Evolutionary conservation across 2,113 vertebrate genomes (phyloP).

Genomic region (Urocynchramus pylzowi): DNA sequence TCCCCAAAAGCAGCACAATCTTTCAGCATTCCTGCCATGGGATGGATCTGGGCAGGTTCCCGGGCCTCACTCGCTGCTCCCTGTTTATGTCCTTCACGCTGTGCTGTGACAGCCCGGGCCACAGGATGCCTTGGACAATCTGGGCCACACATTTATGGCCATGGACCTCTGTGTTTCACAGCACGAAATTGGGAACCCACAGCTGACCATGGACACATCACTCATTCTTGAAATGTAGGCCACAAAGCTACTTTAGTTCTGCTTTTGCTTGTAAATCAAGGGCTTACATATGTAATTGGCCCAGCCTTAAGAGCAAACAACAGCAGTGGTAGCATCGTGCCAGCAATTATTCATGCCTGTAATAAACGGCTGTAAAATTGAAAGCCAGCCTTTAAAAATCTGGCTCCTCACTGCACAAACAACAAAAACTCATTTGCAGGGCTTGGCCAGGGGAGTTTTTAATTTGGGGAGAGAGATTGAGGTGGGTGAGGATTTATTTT

Average conservation of each 20-base stretch:
- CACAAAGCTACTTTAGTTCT: constrained; percentile 41
- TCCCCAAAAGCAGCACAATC: not conserved
- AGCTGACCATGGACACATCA: not conserved
- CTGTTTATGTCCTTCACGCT: not conserved
- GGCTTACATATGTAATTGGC: constrained; percentile 58
- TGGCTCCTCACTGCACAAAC: not conserved
- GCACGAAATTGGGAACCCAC: not conserved
- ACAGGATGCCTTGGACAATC: not conserved
- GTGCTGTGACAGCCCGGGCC: fast-evolving
- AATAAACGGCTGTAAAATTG: constrained; percentile 23
- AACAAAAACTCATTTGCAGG: not conserved
- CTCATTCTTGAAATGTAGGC: not conserved
- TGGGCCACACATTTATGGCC: not conserved
- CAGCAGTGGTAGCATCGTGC: constrained; percentile 24
- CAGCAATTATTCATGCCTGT: constrained; percentile 62
- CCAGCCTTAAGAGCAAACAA: constrained; percentile 51
- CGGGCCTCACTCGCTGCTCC: not conserved
- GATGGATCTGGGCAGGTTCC: not conserved
- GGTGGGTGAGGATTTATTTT: not conserved
- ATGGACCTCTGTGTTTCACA: not conserved
- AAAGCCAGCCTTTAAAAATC: constrained; percentile 32
- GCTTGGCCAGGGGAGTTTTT: not conserved
- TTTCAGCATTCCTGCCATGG: not conserved
- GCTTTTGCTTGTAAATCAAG: constrained; percentile 56
- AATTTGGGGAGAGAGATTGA: not conserved